A percentile compares a stretch with the other conserved stretches of the same genome.
These are phyloP conservation scores for Prenolepis imparis DNA, from an alignment of 2,888 invertebrate species.

Conservation along the genomic window DNA sequence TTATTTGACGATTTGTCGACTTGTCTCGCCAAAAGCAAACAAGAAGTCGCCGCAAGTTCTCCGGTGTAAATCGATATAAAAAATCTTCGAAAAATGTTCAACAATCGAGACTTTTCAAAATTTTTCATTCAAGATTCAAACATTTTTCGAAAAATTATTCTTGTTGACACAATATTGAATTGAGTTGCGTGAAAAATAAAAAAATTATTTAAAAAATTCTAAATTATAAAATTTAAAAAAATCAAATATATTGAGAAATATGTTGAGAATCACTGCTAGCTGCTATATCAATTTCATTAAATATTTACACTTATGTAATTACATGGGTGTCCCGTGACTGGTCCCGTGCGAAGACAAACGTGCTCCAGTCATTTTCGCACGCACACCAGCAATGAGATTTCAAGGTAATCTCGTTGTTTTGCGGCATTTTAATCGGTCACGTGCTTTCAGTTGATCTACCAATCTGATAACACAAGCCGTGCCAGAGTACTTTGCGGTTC, in stretches of 20 bases:
- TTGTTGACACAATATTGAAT: neutral
- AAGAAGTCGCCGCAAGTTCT: neutral
- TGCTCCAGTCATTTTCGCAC: constrained; percentile 14
- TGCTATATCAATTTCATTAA: constrained; percentile 19
- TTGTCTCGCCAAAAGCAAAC: neutral
- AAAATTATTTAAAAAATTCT: neutral
- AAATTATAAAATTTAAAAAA: neutral
- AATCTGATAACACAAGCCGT: constrained; percentile 38
- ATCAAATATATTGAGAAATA: no score
- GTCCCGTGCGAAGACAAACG: constrained; percentile 5
- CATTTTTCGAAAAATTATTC: constrained; percentile 1
- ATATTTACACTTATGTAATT: constrained; percentile 41
- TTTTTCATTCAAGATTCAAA: neutral
- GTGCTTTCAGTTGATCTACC: constrained; percentile 50
- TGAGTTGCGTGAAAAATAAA: neutral
- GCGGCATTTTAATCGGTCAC: constrained; percentile 52
- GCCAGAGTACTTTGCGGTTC: constrained; percentile 36
- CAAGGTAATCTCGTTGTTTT: constrained; percentile 55
- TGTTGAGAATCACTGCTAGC: constrained; percentile 13
- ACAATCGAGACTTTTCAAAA: no score
- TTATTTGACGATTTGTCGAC: neutral
- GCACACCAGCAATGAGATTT: constrained; percentile 20
- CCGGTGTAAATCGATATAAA: neutral
- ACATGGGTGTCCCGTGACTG: constrained; percentile 21
- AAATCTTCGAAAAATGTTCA: neutral